Evolutionary conservation across 2,888 invertebrate species (phyloP).

Genomic region (Phyllotreta cruciferae): DNA sequence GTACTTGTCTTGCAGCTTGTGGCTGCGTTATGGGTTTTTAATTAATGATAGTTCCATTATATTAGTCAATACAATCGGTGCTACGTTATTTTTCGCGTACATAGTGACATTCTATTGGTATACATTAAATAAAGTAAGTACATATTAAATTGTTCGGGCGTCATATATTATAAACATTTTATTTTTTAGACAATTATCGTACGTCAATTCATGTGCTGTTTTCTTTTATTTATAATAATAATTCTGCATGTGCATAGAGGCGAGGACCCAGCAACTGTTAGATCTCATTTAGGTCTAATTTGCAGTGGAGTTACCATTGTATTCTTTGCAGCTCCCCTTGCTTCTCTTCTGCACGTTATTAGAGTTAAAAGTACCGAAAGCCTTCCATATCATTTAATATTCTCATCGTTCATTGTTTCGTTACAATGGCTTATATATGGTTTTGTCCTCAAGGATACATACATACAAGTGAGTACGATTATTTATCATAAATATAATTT

Average conservation of each 20-base stretch:
- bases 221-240: conserved; percentile 63
- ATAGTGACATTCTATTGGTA: conserved; percentile 74
- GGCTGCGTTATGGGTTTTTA: conserved; percentile 81
- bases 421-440: conserved; percentile 89
- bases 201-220: conserved; percentile 67
- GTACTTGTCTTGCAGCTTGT: conserved; percentile 77
- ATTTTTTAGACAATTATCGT: conserved; percentile 63
- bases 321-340: conserved; percentile 84
- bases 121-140: conserved; percentile 71
- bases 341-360: conserved; percentile 81
- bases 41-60: conserved; percentile 76
- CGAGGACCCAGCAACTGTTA: conserved; percentile 63
- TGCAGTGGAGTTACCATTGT: conserved; percentile 79
- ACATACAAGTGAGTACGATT: conserved; percentile 71
- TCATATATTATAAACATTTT: conserved; percentile 2
- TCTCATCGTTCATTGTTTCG: conserved; percentile 82
- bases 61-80: conserved; percentile 78
- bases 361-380: conserved; percentile 81
- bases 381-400: conserved; percentile 86
- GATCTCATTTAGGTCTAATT: conserved; percentile 70
- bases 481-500: conserved; percentile 15
- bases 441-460: conserved; percentile 75
- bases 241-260: conserved; percentile 67
- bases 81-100: conserved; percentile 74
- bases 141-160: background rate